These are phyloP conservation scores for Pomatostomus ruficeps DNA, from an alignment of 2,113 vertebrate species.

Conservation along the genomic window DNA sequence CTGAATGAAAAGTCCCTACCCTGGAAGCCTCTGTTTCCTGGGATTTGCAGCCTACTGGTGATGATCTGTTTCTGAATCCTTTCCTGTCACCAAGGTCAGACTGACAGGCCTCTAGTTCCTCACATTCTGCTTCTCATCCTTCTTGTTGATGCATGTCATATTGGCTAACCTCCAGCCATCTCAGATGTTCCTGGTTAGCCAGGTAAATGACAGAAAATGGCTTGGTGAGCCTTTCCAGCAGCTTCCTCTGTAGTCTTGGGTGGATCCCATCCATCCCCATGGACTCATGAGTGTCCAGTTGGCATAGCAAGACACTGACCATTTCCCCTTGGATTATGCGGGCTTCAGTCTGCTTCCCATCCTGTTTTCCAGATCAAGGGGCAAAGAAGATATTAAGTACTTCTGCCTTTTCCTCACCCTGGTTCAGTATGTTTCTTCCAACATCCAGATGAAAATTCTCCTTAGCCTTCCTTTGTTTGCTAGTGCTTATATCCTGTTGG, in stretches of 20 bases:
- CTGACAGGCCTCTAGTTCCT: neutral
- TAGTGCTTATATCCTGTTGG: neutral
- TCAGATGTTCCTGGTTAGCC: neutral
- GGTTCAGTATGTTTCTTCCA: neutral
- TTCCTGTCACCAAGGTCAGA: neutral
- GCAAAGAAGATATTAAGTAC: neutral
- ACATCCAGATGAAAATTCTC: neutral
- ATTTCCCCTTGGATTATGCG: neutral
- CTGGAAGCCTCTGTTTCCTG: neutral
- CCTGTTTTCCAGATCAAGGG: neutral
- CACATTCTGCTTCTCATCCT: neutral
- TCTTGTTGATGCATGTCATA: accelerated
- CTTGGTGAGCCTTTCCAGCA: neutral
- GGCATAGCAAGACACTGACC: neutral
- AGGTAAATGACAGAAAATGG: neutral
- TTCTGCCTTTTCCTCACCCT: neutral
- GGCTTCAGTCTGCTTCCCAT: neutral
- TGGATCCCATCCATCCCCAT: neutral
- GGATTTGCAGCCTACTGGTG: neutral
- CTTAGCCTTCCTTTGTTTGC: neutral
- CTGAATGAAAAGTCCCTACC: neutral
- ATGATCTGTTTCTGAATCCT: neutral
- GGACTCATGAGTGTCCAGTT: neutral
- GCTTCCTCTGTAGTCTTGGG: neutral
- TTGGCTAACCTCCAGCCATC: neutral